These are phyloP conservation scores for Listronotus bonariensis DNA, from an alignment of 1,140 invertebrate species.

Conservation along the genomic window DNA sequence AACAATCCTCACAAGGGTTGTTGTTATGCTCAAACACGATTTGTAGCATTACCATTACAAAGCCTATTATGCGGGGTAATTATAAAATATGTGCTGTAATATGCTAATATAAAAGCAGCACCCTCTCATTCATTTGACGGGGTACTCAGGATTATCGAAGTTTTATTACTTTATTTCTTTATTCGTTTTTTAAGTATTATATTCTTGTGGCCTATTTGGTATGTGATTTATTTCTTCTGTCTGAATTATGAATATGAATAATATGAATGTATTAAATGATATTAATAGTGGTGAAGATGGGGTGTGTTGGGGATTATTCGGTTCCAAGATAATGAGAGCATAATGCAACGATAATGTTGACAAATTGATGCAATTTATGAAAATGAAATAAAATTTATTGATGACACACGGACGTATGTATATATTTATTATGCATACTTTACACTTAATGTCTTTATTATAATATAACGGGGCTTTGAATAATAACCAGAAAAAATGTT, in stretches of 20 bases:
- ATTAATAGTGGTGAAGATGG: slow-evolving; percentile 27
- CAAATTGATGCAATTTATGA: slow-evolving; percentile 30
- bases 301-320: slow-evolving; percentile 30
- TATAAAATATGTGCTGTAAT: slow-evolving; percentile 33
- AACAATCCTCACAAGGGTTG: background rate
- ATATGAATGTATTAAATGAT: slow-evolving; percentile 30
- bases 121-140: slow-evolving; percentile 21
- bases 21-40: slow-evolving; percentile 1
- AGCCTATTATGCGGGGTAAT: slow-evolving; percentile 21
- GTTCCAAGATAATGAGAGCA: slow-evolving; percentile 30
- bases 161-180: slow-evolving; percentile 34
- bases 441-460: too few relatives aligned
- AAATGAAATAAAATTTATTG: slow-evolving; percentile 23
- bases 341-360: slow-evolving; percentile 34
- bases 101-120: slow-evolving; percentile 31
- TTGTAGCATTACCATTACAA: slow-evolving; percentile 29
- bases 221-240: slow-evolving; percentile 28
- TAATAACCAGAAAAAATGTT: too few relatives aligned
- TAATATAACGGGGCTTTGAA: too few relatives aligned
- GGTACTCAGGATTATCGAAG: slow-evolving; percentile 29
- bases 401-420: background rate
- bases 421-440: too few relatives aligned
- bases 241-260: slow-evolving; percentile 21
- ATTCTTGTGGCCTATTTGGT: slow-evolving; percentile 28
- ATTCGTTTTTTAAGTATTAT: slow-evolving; percentile 21